phyloP scores from a whole-genome alignment of 2,113 vertebrate species.

The Aptenodytes forsteri region DNA sequence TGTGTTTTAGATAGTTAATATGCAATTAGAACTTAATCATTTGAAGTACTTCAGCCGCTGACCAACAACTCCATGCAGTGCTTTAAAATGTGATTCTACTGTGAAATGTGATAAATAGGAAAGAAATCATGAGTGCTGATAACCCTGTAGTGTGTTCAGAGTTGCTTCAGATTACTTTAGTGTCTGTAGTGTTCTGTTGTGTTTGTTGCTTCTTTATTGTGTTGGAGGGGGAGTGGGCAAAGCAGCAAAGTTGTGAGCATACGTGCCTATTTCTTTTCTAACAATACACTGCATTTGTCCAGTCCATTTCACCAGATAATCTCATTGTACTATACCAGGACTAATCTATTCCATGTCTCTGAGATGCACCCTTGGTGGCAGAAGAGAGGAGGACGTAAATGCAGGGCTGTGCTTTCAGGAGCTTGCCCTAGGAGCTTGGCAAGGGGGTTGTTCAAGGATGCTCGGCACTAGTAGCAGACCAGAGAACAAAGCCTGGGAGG shows the following conservation, averaged over 20 bases:
- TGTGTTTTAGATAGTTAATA: background rate
- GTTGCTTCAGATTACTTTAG: background rate
- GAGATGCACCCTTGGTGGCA: background rate
- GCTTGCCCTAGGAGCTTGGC: background rate
- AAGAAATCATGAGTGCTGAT: background rate
- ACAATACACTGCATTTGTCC: background rate
- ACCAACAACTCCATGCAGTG: background rate
- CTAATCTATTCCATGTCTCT: background rate
- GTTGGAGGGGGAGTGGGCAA: background rate
- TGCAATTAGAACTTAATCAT: background rate
- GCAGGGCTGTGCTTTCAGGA: background rate
- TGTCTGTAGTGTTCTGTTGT: background rate
- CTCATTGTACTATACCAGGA: background rate
- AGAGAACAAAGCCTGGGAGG: background rate
- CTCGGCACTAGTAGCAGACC: background rate
- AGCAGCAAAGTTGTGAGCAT: background rate
- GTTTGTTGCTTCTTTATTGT: background rate
- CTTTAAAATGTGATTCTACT: background rate
- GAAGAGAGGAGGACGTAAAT: background rate
- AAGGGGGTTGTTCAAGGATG: background rate
- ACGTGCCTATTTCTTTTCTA: accelerated
- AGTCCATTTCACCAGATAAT: background rate
- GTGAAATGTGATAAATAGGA: background rate
- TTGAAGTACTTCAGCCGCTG: background rate
- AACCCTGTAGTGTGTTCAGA: background rate